Evolutionary conservation across 2,113 vertebrate species (phyloP), one percentile per base, ranked within the genome.

Genomic region (Labeo rohita): DNA sequence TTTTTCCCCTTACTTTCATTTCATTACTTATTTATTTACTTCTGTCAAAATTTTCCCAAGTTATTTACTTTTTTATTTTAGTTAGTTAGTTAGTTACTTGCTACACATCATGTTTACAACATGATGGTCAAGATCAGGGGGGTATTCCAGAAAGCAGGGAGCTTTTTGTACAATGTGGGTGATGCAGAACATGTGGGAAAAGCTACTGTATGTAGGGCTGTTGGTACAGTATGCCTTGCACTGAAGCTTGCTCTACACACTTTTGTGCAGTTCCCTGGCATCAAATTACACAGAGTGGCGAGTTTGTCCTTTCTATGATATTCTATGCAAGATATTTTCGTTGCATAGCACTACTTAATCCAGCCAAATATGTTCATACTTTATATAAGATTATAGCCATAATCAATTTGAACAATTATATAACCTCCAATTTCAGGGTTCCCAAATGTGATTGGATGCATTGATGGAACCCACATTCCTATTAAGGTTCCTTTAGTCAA

Each of bases 141-240:
- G 39, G 39, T 39, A 39, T 39, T 39, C 39, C 39, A 39, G 39
- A 39, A 39, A 39, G 39, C 16, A 6, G 47, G 61, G 13, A n/a
- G 15, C 18, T 88, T 86, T 86, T 45, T 61, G 61, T 10, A 28
- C n/a, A 80, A 84, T 47, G 61, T 59, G 50, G 82, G 9, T 3
- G 36, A 59, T 74, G 50, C 50, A 56, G 50, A 84, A 66, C 68
- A 74, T 59, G 82, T 84, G 68, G 68, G 66, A 73, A 84, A 84
- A 36, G 68, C 49, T 59, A 43, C 68, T 8, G 82, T 84, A 66
- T 56, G 68, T 59, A 45, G 68, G n/a, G 36, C 50, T 11, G 10
- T 74, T 74, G 7, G 21, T 28, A 74, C 68, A 66, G 43, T 66
- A 23, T n/a, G 36, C 36, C 13, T 74, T 6, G 50, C 82, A 73